Evolutionary conservation across 2,888 invertebrate species (phyloP).

Genomic region (Amiota minor): DNA sequence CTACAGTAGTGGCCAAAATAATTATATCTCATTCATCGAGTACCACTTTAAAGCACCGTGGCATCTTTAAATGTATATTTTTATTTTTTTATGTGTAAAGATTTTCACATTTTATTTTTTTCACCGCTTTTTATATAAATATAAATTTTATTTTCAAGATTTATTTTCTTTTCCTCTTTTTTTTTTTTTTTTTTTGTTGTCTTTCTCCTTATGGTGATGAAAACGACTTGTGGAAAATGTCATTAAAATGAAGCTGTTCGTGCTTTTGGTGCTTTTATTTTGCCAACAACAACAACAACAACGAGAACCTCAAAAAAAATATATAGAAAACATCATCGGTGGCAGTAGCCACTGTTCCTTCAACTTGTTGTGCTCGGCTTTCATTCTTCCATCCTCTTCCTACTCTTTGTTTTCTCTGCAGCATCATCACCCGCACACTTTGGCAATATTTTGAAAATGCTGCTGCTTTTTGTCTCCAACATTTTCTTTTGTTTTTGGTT

Average conservation of each 20-base stretch:
- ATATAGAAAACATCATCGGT: no score
- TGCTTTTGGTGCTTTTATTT: constrained; percentile 6
- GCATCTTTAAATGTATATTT: background rate
- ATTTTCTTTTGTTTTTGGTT: constrained; percentile 41
- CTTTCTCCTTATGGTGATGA: background rate
- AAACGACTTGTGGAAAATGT: constrained; percentile 19
- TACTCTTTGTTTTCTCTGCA: background rate
- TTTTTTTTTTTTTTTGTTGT: background rate
- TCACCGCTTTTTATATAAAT: constrained; percentile 41
- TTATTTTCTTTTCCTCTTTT: background rate
- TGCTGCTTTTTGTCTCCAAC: constrained; percentile 30
- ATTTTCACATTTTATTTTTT: constrained; percentile 40
- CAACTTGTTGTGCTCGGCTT: no score
- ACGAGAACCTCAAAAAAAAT: no score
- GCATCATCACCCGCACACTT: constrained; percentile 36
- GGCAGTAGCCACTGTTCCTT: no score
- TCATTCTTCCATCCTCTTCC: background rate
- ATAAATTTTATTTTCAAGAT: constrained; percentile 38
- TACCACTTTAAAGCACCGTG: constrained; percentile 1
- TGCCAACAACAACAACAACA: constrained; percentile 2
- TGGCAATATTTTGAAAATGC: constrained; percentile 51
- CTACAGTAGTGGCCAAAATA: constrained; percentile 18
- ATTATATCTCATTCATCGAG: background rate
- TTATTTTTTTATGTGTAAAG: no score
- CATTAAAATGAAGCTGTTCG: constrained; percentile 24